These are phyloP conservation scores for Tromatobia lineatoria DNA, from an alignment of 2,888 invertebrate species.

Conservation along the genomic window DNA sequence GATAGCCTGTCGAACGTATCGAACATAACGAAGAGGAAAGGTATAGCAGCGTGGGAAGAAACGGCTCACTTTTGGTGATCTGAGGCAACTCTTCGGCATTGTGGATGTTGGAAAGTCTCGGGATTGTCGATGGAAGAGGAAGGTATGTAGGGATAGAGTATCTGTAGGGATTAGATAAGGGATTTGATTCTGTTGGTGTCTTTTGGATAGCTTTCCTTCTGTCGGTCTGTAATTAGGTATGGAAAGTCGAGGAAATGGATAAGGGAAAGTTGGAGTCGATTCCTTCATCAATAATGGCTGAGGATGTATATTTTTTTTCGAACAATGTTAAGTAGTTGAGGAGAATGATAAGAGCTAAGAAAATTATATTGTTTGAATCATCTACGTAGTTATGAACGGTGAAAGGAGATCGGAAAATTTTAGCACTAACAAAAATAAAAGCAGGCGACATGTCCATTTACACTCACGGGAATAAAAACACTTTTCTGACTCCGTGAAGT, in stretches of 20 bases:
- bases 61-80: slow-evolving; percentile 47
- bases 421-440: too few relatives aligned
- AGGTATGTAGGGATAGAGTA: slow-evolving; percentile 9
- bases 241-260: slow-evolving; percentile 3
- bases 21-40: slow-evolving; percentile 44
- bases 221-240: slow-evolving; percentile 13
- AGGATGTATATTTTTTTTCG: neutral
- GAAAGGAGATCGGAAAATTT: too few relatives aligned
- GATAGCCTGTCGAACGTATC: slow-evolving; percentile 12
- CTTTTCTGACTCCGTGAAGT: too few relatives aligned
- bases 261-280: neutral
- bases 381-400: too few relatives aligned
- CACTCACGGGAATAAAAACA: too few relatives aligned
- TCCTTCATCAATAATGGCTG: neutral
- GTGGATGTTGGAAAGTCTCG: neutral
- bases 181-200: slow-evolving; percentile 18
- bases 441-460: too few relatives aligned
- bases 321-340: neutral
- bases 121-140: slow-evolving; percentile 37
- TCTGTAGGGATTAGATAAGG: slow-evolving; percentile 49
- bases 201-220: neutral
- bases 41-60: slow-evolving; percentile 66
- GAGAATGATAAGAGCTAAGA: neutral
- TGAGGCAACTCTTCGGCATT: neutral
- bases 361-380: too few relatives aligned